phyloP scores from a whole-genome alignment of 2,797 vertebrate genomes.

The Gouania willdenowi region DNA sequence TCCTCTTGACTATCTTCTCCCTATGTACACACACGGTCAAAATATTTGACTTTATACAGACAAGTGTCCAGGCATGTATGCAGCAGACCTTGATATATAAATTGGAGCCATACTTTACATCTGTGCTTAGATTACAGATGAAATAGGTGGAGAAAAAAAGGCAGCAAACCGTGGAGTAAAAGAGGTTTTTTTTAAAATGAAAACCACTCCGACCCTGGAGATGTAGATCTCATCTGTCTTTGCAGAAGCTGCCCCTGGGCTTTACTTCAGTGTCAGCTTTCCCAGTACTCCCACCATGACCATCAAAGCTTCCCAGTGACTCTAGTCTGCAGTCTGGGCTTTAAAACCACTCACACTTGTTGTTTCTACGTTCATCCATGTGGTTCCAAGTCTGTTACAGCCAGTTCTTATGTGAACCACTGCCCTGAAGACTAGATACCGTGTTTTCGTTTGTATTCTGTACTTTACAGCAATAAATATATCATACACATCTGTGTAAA shows the following conservation, averaged over 20 bases:
- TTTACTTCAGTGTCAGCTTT: conserved; percentile 23
- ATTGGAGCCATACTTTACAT: neutral
- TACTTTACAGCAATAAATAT: neutral
- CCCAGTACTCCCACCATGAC: conserved; percentile 18
- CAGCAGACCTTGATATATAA: neutral
- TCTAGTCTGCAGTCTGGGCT: conserved; percentile 21
- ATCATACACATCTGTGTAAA: neutral
- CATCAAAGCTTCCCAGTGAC: conserved; percentile 8
- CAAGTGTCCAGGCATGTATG: neutral
- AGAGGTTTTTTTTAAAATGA: conserved; percentile 9
- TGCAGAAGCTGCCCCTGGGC: conserved; percentile 18
- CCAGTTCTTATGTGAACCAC: conserved; percentile 1
- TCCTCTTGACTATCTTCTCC: neutral
- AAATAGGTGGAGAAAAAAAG: neutral
- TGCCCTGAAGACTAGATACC: no score
- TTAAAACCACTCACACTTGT: conserved; percentile 38
- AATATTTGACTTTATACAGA: neutral
- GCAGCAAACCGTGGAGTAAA: conserved; percentile 1
- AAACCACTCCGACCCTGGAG: conserved; percentile 11
- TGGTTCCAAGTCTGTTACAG: conserved; percentile 9
- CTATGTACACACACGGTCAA: neutral
- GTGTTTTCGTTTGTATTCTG: neutral
- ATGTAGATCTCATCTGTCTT: conserved; percentile 28
- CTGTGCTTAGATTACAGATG: neutral
- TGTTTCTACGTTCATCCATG: conserved; percentile 10